Evolutionary conservation across 2,888 invertebrate genomes (phyloP).

Genomic region (Eristalis tenax): DNA sequence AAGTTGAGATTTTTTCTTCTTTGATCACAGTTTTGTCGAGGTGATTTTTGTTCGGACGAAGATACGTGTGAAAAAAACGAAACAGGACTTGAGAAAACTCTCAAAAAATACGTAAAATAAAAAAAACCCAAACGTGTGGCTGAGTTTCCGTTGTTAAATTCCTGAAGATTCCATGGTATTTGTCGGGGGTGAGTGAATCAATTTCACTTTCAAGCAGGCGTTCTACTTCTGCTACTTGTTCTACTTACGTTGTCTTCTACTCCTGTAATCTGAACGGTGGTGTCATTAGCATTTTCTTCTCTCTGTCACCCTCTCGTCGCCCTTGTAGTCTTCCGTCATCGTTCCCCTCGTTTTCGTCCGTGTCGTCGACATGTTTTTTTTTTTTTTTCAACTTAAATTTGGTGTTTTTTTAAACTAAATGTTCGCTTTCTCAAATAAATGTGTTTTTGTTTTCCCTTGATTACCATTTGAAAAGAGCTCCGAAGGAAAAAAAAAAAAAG

Average conservation of each 20-base stretch:
- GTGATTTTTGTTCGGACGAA: slow-evolving; percentile 23
- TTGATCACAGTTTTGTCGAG: slow-evolving; percentile 19
- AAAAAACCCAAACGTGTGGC: slow-evolving; percentile 14
- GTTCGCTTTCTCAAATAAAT: not conserved
- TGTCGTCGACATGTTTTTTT: slow-evolving; percentile 22
- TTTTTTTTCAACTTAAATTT: not conserved
- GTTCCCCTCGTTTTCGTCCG: slow-evolving; percentile 9
- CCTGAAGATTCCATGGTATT: slow-evolving; percentile 67
- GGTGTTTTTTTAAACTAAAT: not conserved
- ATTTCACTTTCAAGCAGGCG: slow-evolving; percentile 66
- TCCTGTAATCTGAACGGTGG: slow-evolving; percentile 53
- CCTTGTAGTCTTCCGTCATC: not conserved
- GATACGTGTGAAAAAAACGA: slow-evolving; percentile 20
- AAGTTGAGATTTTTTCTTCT: slow-evolving; percentile 44
- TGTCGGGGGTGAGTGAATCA: slow-evolving; percentile 68
- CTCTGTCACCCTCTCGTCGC: not conserved
- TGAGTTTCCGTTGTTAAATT: slow-evolving; percentile 44
- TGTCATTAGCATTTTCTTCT: slow-evolving; percentile 43
- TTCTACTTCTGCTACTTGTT: slow-evolving; percentile 60
- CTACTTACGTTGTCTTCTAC: slow-evolving; percentile 49
- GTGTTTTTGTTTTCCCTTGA: slow-evolving; percentile 3
- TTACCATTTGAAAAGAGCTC: slow-evolving; percentile 24
- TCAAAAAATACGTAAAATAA: not conserved
- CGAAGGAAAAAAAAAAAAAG: not conserved
- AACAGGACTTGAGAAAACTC: slow-evolving; percentile 9